Evolutionary conservation across 2,113 vertebrate species (phyloP).

Genomic region (Elgaria multicarinata): DNA sequence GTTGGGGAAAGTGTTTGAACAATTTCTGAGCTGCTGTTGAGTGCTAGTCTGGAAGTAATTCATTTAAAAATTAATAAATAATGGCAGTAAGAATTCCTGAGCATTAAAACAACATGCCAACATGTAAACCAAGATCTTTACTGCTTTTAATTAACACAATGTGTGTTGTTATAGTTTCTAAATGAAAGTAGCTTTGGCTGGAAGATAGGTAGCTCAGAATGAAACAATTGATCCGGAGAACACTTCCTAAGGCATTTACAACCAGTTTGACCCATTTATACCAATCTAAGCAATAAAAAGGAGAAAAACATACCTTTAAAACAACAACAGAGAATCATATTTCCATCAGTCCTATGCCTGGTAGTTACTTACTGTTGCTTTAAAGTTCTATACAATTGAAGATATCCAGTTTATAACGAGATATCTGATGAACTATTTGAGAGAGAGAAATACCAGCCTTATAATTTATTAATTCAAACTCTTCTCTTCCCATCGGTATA

Average conservation of each 20-base stretch:
- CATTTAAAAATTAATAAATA: not conserved
- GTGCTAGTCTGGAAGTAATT: not conserved
- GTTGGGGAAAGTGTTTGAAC: too few species aligned
- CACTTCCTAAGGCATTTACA: constrained; percentile 9
- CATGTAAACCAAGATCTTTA: not conserved
- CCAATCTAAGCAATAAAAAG: constrained; percentile 26
- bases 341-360: constrained; percentile 50
- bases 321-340: constrained; percentile 62
- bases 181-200: not conserved
- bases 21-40: not conserved
- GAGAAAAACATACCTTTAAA: constrained; percentile 3
- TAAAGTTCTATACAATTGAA: constrained; percentile 69
- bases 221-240: constrained; percentile 21
- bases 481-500: constrained; percentile 67
- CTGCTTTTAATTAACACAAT: not conserved
- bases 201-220: not conserved
- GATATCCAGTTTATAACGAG: constrained; percentile 66
- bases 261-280: constrained; percentile 20
- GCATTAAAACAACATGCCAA: not conserved
- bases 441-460: constrained; percentile 72
- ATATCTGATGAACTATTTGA: constrained; percentile 76
- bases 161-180: not conserved
- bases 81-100: not conserved
- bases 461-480: constrained; percentile 81
- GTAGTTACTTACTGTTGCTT: constrained; percentile 69